Conservation (phyloP, 2,888 invertebrate species). For the Cheilosia vulpina region DNA sequence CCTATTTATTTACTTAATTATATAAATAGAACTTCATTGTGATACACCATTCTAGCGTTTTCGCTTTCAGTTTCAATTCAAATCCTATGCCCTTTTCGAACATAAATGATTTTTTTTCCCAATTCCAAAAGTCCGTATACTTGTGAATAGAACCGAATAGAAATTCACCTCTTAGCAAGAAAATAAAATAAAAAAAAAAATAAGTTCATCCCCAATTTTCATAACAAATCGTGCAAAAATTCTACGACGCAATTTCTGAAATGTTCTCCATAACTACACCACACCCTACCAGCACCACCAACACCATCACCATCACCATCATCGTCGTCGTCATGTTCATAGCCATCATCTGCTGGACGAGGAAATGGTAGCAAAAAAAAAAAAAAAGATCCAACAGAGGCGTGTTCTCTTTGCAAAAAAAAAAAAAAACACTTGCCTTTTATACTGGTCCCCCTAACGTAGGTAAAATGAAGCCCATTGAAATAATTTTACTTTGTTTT, state of each 20-base stretch:
- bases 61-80: background rate
- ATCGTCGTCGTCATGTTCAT: constrained; percentile 28
- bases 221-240: constrained; percentile 42
- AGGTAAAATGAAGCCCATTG: constrained; percentile 54
- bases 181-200: constrained; percentile 14
- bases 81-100: background rate
- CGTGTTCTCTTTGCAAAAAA: constrained; percentile 36
- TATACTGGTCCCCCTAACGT: constrained; percentile 32
- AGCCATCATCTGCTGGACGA: constrained; percentile 62
- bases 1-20: too few relatives aligned
- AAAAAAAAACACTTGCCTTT: constrained; percentile 33
- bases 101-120: background rate
- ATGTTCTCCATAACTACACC: constrained; percentile 59
- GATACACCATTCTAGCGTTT: background rate
- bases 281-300: constrained; percentile 51
- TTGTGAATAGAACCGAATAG: constrained; percentile 4
- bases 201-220: constrained; percentile 48
- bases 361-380: constrained; percentile 56
- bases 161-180: background rate
- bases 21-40: too few relatives aligned
- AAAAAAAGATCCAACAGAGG: constrained; percentile 44
- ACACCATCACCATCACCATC: constrained; percentile 40
- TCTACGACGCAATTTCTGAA: constrained; percentile 70
- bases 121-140: constrained; percentile 4
- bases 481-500: constrained; percentile 14